Evolutionary conservation across 1,140 invertebrate genomes (phyloP).

Genomic region (Himalopsyche phryganea): DNA sequence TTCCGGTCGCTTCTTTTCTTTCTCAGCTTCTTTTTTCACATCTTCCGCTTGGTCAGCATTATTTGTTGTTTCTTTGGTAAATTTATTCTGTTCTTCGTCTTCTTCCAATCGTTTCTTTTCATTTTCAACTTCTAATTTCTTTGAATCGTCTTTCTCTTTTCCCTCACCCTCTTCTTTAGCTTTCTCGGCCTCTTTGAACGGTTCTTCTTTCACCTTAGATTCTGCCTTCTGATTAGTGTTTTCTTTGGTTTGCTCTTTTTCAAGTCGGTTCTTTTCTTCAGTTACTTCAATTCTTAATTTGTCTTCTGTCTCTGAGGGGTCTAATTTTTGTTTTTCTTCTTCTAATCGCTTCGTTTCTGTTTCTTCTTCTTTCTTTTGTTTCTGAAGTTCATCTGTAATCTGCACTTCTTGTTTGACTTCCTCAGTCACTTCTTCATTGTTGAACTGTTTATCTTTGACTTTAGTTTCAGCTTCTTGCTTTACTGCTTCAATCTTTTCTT

Average conservation of each 20-base stretch:
- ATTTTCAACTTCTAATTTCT: not conserved
- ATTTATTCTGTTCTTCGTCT: constrained; percentile 27
- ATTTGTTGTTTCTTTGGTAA: no score
- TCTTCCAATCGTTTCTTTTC: constrained; percentile 23
- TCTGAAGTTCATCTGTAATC: constrained; percentile 11
- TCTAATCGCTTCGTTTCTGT: constrained; percentile 26
- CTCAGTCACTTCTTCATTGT: constrained; percentile 1
- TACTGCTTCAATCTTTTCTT: constrained; percentile 5
- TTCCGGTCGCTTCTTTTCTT: no score
- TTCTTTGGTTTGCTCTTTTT: constrained; percentile 33
- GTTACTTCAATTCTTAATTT: constrained; percentile 20
- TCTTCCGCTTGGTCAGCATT: no score
- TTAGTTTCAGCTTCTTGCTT: not conserved
- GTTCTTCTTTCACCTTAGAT: constrained; percentile 31
- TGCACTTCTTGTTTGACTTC: constrained; percentile 30
- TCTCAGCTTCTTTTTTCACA: no score
- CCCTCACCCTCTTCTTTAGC: constrained; percentile 3
- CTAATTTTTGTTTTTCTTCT: constrained; percentile 33
- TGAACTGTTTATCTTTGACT: not conserved
- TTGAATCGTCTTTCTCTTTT: not conserved
- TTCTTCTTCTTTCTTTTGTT: constrained; percentile 28
- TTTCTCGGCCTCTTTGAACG: constrained; percentile 29
- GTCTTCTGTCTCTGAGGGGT: no score
- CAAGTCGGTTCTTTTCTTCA: constrained; percentile 24
- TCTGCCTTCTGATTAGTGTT: constrained; percentile 21